Conservation (phyloP, 2,113 vertebrate species). For the Microtus oregoni region DNA sequence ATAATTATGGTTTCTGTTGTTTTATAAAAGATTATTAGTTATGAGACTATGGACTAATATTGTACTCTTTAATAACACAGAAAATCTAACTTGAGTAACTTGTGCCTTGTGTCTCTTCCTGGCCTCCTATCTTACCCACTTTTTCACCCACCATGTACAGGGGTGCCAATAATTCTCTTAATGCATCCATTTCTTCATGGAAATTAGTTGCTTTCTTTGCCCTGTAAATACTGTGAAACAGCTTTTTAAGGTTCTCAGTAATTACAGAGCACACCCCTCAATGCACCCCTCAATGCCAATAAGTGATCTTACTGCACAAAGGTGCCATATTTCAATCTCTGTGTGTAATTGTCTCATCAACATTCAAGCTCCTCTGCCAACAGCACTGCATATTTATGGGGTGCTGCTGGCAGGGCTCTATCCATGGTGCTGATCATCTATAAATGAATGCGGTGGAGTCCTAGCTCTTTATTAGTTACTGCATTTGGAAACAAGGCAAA, state of each 20-base stretch:
- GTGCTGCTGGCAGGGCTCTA: not conserved
- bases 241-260: slow-evolving; percentile 41
- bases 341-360: slow-evolving; percentile 51
- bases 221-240: not conserved
- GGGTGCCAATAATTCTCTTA: slow-evolving; percentile 42
- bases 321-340: not conserved
- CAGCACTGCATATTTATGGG: not conserved
- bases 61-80: not conserved
- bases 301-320: slow-evolving; percentile 45
- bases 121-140: not conserved
- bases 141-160: not conserved
- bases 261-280: not conserved
- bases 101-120: not conserved
- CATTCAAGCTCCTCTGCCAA: slow-evolving; percentile 1
- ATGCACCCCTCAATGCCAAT: not conserved
- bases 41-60: not conserved
- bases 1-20: not conserved
- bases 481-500: slow-evolving; percentile 44
- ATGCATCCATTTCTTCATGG: not conserved
- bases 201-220: not conserved
- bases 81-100: not conserved
- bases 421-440: slow-evolving; percentile 45
- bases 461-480: not conserved
- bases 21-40: not conserved
- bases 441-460: not conserved